A percentile compares a stretch with the other conserved stretches of the same genome.
phyloP scores from a whole-genome alignment of 2,888 invertebrate genomes.

The Torymus auratus region DNA sequence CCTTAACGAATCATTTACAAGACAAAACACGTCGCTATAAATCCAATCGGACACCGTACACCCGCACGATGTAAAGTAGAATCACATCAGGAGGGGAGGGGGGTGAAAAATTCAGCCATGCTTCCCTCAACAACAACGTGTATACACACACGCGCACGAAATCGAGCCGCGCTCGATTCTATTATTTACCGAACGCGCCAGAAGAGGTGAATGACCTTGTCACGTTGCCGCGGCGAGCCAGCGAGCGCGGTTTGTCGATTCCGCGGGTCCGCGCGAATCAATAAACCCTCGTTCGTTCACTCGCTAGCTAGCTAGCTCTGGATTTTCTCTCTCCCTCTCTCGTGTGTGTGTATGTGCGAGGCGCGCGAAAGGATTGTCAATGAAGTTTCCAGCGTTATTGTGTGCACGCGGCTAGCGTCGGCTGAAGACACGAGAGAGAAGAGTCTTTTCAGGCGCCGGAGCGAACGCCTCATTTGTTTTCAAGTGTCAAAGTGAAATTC shows the following conservation, averaged over 20 bases:
- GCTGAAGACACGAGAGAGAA: too few species aligned
- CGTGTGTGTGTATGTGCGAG: neutral
- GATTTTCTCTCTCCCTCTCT: too few species aligned
- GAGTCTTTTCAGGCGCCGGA: neutral
- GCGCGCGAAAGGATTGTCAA: conserved; percentile 22
- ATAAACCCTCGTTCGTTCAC: conserved; percentile 15
- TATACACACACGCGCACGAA: conserved; percentile 25
- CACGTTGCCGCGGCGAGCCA: conserved; percentile 8
- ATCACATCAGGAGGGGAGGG: neutral
- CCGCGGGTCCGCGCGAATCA: conserved; percentile 20
- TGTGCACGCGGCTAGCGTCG: neutral
- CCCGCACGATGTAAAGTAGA: conserved; percentile 4
- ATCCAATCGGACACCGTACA: too few species aligned
- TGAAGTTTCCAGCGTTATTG: conserved; percentile 36
- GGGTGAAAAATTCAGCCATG: conserved; percentile 19
- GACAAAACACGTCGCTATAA: too few species aligned
- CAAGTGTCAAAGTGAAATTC: conserved; percentile 19
- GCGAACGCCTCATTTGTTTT: conserved; percentile 1
- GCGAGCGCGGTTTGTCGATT: conserved; percentile 21
- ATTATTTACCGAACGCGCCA: conserved; percentile 25
- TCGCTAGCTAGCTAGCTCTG: too few species aligned
- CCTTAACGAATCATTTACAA: too few species aligned
- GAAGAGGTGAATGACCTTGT: conserved; percentile 37
- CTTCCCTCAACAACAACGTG: too few species aligned
- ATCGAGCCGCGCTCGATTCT: conserved; percentile 10